Evolutionary conservation across 2,888 invertebrate genomes (phyloP).

Genomic region (Xylota sylvarum): DNA sequence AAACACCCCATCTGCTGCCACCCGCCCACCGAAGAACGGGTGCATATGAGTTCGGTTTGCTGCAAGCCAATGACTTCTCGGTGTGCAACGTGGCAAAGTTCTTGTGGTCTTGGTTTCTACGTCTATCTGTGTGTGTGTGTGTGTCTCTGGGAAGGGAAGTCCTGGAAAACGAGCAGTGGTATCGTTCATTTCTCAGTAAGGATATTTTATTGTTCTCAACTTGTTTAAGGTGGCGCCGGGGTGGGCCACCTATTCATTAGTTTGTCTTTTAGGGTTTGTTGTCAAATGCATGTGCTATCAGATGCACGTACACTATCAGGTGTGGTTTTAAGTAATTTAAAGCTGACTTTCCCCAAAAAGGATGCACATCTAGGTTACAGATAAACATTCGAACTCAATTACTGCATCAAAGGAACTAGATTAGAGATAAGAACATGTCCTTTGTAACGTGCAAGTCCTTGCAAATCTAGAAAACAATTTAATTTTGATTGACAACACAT

Average conservation of each 20-base stretch:
- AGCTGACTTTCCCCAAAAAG: not conserved
- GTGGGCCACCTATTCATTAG: slow-evolving; percentile 44
- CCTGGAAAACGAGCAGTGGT: not conserved
- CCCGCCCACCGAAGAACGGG: not conserved
- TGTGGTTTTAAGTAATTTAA: slow-evolving; percentile 32
- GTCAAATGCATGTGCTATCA: slow-evolving; percentile 25
- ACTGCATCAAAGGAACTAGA: not conserved
- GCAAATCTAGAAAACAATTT: not conserved
- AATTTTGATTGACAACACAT: not conserved
- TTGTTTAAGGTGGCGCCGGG: slow-evolving; percentile 22
- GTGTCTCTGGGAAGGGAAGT: not conserved
- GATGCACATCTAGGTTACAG: slow-evolving; percentile 11
- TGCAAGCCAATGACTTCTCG: slow-evolving; percentile 55
- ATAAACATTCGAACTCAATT: not conserved
- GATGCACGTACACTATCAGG: slow-evolving; percentile 8
- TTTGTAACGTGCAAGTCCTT: no score
- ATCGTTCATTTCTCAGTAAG: slow-evolving; percentile 11
- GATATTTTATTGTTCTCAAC: slow-evolving; percentile 35
- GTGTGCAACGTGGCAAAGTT: slow-evolving; percentile 45
- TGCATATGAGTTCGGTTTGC: slow-evolving; percentile 34
- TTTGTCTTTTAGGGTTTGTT: slow-evolving; percentile 7
- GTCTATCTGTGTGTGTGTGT: not conserved
- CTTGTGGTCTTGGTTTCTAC: slow-evolving; percentile 42
- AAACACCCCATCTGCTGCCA: not conserved
- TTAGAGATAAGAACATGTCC: no score